Percentiles rank a stretch among this genome's conserved stretches.
Evolutionary conservation across 2,888 invertebrate species (phyloP).

Genomic region (Bombylius discolor): DNA sequence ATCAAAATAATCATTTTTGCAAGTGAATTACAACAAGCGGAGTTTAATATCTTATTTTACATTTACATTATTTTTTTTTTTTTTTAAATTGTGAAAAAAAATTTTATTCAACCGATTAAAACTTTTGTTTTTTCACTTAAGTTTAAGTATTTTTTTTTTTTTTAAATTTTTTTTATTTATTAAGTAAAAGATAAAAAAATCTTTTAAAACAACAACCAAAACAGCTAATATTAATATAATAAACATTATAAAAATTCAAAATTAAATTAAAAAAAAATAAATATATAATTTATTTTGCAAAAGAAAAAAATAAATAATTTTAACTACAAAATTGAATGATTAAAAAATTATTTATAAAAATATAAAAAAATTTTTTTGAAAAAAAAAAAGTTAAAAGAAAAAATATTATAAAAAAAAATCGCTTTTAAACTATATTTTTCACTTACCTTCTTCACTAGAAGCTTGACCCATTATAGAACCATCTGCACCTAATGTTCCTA

Average conservation of each 20-base stretch:
- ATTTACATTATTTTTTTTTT: conserved; percentile 5
- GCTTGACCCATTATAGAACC: conserved; percentile 32
- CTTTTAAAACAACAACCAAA: conserved; percentile 5
- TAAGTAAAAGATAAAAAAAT: conserved; percentile 10
- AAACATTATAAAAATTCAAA: conserved; percentile 10
- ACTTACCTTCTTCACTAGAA: conserved; percentile 37
- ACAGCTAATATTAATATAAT: not conserved
- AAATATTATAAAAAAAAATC: conserved; percentile 4
- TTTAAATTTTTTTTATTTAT: conserved; percentile 5
- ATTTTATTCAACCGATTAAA: too few species aligned
- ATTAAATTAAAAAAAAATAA: not conserved
- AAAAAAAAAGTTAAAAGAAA: conserved; percentile 1
- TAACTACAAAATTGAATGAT: too few species aligned
- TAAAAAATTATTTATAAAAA: too few species aligned
- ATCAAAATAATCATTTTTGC: too few species aligned
- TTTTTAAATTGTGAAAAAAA: too few species aligned
- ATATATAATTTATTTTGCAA: too few species aligned
- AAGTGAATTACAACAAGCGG: not conserved
- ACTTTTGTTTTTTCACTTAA: too few species aligned
- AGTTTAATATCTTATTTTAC: not conserved
- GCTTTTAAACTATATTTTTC: not conserved
- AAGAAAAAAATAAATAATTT: too few species aligned
- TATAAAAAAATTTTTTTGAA: not conserved
- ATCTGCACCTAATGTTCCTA: conserved; percentile 36
- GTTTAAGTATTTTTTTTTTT: too few species aligned